Percentiles rank a stretch among this genome's conserved stretches.
phyloP scores from a whole-genome alignment of 2,113 vertebrate genomes.

The Cephalopterus ornatus region DNA sequence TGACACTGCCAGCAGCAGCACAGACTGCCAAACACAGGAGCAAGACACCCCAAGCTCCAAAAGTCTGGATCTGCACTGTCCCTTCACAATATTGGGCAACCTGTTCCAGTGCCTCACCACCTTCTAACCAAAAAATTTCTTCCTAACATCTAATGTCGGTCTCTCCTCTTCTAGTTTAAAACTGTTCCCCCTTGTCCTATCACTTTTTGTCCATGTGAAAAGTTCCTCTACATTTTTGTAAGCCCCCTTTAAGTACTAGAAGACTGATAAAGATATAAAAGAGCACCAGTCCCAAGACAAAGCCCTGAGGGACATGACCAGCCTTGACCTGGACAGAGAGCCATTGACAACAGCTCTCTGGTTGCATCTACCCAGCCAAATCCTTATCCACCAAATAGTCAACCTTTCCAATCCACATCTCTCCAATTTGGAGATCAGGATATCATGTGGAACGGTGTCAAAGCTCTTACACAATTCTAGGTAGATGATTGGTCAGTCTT shows the following conservation, averaged over 20 bases:
- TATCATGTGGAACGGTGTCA: background rate
- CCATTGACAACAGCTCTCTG: background rate
- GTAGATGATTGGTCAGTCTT: background rate
- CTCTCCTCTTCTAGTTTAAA: background rate
- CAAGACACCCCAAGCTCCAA: background rate
- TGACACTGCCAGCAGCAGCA: background rate
- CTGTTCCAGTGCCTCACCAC: background rate
- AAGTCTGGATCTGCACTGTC: background rate
- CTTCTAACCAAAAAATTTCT: background rate
- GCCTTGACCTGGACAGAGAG: background rate
- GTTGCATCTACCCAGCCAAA: background rate
- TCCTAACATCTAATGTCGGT: background rate
- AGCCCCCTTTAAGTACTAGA: background rate
- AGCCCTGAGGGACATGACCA: background rate
- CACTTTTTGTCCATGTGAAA: background rate
- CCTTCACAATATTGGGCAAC: background rate
- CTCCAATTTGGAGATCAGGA: background rate
- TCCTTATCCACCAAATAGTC: background rate
- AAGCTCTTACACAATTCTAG: background rate
- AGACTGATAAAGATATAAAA: background rate
- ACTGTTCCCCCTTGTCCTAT: background rate
- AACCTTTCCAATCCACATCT: background rate
- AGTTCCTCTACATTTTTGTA: background rate
- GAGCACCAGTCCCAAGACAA: background rate
- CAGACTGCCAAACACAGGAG: background rate